These are phyloP conservation scores for Hoplostethus atlanticus DNA, from an alignment of 2,797 vertebrate genomes.

Conservation along the genomic window DNA sequence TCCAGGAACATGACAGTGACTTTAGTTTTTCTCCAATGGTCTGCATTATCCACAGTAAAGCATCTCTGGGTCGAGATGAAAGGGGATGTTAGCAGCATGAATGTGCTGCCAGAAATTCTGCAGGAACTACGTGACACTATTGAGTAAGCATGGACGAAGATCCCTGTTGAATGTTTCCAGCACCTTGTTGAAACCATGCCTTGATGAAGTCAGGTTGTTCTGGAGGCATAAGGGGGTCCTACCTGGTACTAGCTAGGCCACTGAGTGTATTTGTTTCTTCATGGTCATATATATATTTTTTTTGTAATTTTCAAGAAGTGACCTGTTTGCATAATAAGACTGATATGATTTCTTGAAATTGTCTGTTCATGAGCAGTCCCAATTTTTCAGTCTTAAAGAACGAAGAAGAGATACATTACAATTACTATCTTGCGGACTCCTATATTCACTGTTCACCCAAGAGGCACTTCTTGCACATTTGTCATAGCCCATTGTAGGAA, in stretches of 20 bases:
- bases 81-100: neutral
- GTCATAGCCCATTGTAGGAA: constrained; percentile 42
- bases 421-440: constrained; percentile 19
- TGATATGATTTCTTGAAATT: neutral
- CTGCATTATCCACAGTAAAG: no score
- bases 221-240: neutral
- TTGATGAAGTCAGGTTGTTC: constrained; percentile 20
- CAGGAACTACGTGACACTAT: constrained; percentile 3
- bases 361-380: neutral
- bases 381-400: constrained; percentile 4
- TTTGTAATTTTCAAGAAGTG: no score
- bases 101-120: neutral
- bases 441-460: constrained; percentile 40
- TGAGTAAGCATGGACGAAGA: constrained; percentile 3
- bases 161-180: constrained; percentile 9
- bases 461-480: constrained; percentile 41
- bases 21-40: no score
- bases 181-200: neutral
- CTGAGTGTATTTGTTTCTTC: neutral
- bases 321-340: neutral
- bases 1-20: no score
- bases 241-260: neutral
- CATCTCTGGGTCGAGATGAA: no score
- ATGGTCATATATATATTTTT: neutral
- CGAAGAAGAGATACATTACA: constrained; percentile 3